Percentiles rank a stretch among this genome's conserved stretches.
Evolutionary conservation across 2,888 invertebrate species (phyloP).

Genomic region (Xestoiulus laeticollis): DNA sequence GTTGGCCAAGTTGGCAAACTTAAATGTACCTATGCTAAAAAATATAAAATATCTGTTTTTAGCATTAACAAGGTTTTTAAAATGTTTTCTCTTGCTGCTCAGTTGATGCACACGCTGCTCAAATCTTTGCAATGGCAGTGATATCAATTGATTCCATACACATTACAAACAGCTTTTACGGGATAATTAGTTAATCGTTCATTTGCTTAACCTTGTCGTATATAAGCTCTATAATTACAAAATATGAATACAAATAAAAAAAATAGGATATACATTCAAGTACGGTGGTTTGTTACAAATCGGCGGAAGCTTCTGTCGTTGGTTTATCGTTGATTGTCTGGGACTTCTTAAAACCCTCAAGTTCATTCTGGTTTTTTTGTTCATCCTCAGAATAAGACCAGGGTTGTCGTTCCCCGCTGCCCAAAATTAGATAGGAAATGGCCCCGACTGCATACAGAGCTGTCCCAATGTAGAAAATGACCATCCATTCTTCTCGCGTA

Average conservation of each 20-base stretch:
- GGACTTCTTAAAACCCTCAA: constrained; percentile 22
- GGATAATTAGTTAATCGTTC: not conserved
- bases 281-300: not conserved
- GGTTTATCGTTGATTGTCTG: not conserved
- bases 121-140: not conserved
- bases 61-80: not conserved
- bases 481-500: constrained; percentile 65
- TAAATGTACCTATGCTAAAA: not conserved
- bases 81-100: too few relatives aligned
- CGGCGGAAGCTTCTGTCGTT: not conserved
- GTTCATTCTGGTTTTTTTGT: constrained; percentile 47
- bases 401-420: constrained; percentile 64
- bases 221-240: not conserved
- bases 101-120: not conserved
- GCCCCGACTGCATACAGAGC: constrained; percentile 63
- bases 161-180: not conserved
- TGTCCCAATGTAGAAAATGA: constrained; percentile 64
- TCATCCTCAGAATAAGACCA: constrained; percentile 61
- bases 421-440: constrained; percentile 64
- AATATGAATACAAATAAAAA: not conserved
- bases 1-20: too few relatives aligned
- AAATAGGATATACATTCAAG: not conserved
- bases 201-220: not conserved
- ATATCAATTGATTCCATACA: not conserved
- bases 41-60: not conserved